phyloP scores from a whole-genome alignment of 2,888 invertebrate species.

The Rugalucina vietnamica region DNA sequence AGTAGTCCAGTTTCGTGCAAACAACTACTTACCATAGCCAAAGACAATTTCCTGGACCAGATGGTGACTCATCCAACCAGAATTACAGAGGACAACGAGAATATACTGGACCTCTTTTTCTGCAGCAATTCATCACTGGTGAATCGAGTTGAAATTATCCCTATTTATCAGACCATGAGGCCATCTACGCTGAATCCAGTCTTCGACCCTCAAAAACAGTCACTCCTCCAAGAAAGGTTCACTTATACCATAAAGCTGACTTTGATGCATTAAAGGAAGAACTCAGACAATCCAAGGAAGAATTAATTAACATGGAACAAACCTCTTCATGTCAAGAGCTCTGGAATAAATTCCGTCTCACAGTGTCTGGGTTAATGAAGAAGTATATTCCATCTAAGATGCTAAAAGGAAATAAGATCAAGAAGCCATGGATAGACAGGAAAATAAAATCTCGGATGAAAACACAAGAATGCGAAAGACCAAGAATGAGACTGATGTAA shows the following conservation, averaged over 20 bases:
- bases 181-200: slow-evolving; percentile 1
- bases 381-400: slow-evolving; percentile 25
- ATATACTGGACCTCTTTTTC: slow-evolving; percentile 4
- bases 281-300: no score
- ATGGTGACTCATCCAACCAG: slow-evolving; percentile 9
- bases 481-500: neutral
- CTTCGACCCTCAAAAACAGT: no score
- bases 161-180: neutral
- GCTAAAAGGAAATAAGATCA: slow-evolving; percentile 3
- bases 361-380: neutral
- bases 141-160: no score
- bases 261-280: no score
- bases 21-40: neutral
- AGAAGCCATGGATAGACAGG: slow-evolving; percentile 27
- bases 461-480: neutral
- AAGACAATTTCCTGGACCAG: slow-evolving; percentile 17
- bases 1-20: neutral
- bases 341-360: neutral
- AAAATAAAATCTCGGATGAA: neutral
- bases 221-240: neutral
- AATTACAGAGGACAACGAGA: neutral
- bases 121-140: neutral
- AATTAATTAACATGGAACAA: no score
- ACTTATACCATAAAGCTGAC: neutral
- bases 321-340: no score